These are phyloP conservation scores for Cuculus canorus DNA, from an alignment of 2,797 vertebrate genomes.

Conservation along the genomic window DNA sequence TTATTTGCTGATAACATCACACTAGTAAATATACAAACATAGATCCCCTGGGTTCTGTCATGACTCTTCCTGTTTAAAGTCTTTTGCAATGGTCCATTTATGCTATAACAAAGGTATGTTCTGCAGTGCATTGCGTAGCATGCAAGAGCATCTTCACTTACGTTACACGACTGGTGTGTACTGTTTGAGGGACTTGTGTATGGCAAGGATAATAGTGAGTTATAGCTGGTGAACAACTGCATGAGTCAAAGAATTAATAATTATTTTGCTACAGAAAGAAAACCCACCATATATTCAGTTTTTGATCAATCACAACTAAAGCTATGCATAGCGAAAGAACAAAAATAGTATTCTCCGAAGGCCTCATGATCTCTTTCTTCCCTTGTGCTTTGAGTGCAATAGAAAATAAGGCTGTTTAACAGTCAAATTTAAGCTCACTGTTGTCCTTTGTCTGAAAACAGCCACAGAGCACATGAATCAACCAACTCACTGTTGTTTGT, in stretches of 20 bases:
- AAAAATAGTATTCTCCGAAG: background rate
- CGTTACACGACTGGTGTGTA: background rate
- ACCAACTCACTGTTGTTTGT: background rate
- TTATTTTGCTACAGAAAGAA: background rate
- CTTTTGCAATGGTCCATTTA: background rate
- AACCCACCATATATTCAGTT: rapidly evolving
- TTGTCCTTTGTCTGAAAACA: background rate
- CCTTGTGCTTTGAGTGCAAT: background rate
- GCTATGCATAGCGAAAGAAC: background rate
- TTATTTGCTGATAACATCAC: background rate
- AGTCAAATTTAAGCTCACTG: background rate
- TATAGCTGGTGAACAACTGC: background rate
- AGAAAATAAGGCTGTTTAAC: background rate
- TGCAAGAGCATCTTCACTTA: background rate
- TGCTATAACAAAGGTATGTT: background rate
- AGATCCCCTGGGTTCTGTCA: background rate
- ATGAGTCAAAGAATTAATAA: background rate
- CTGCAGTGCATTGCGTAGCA: background rate
- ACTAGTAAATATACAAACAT: background rate
- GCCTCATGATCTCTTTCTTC: background rate
- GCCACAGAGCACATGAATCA: background rate
- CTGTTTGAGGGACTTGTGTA: background rate
- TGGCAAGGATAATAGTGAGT: background rate
- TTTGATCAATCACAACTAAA: background rate
- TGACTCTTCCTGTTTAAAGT: background rate